phyloP scores from a whole-genome alignment of 2,797 vertebrate genomes.

The Artibeus lituratus region DNA sequence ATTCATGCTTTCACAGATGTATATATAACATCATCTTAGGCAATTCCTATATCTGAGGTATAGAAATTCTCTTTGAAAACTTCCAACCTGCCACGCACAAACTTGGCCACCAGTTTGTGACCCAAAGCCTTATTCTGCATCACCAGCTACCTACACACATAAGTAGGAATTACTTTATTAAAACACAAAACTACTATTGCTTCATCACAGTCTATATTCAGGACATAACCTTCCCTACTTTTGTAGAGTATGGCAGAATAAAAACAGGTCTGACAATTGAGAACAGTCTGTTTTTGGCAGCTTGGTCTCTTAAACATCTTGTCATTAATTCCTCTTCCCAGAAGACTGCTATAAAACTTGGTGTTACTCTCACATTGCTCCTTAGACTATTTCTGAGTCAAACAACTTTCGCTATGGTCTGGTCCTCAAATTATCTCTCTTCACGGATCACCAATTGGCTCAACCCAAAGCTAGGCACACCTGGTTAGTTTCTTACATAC shows the following conservation, averaged over 20 bases:
- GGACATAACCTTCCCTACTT: conserved; percentile 40
- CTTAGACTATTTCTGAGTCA: not conserved
- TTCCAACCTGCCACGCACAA: not conserved
- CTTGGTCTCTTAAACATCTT: conserved; percentile 22
- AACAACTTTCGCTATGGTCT: conserved; percentile 26
- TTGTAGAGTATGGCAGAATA: not conserved
- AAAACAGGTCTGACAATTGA: conserved; percentile 47
- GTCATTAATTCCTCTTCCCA: conserved; percentile 57
- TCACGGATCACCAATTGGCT: not conserved
- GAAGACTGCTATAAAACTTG: conserved; percentile 41
- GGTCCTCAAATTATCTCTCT: conserved; percentile 38
- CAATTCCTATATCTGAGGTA: not conserved
- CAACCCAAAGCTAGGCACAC: not conserved
- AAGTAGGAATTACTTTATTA: conserved; percentile 42
- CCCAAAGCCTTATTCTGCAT: conserved; percentile 19
- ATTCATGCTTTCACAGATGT: not conserved
- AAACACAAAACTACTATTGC: conserved; percentile 42
- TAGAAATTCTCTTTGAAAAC: not conserved
- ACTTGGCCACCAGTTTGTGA: not conserved
- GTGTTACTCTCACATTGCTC: conserved; percentile 26
- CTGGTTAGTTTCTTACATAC: not conserved
- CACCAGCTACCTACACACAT: not conserved
- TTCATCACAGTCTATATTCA: conserved; percentile 42
- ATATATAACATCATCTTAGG: not conserved
- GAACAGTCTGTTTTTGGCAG: conserved; percentile 15